Evolutionary conservation across 2,113 vertebrate genomes (phyloP).

Genomic region (Callocephalon fimbriatum): DNA sequence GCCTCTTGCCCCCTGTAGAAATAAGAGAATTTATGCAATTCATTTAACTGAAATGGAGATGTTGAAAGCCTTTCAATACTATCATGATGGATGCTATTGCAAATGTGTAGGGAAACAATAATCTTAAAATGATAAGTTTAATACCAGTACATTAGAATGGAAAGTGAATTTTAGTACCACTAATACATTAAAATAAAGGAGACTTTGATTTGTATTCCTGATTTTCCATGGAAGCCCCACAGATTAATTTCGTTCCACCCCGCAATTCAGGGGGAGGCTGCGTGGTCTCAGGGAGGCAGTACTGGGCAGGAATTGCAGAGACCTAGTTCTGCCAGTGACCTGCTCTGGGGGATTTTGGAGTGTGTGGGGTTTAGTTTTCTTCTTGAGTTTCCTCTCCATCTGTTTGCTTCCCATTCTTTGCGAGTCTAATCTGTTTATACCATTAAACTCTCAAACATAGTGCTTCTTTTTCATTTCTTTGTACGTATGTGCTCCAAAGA

Average conservation of each 20-base stretch:
- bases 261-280: background rate
- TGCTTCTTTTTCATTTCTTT: background rate
- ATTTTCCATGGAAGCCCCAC: background rate
- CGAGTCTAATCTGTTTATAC: background rate
- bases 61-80: conserved; percentile 30
- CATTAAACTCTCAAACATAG: background rate
- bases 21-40: conserved; percentile 29
- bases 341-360: background rate
- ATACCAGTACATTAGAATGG: background rate
- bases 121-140: conserved; percentile 44
- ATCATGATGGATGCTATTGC: conserved; percentile 31
- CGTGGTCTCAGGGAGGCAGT: accelerated
- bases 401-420: background rate
- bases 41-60: conserved; percentile 30
- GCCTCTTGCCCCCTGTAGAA: background rate
- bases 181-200: conserved; percentile 5
- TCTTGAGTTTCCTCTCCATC: background rate
- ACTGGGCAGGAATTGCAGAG: background rate
- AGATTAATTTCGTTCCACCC: background rate
- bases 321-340: background rate
- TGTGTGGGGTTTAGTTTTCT: background rate
- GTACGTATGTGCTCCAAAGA: background rate
- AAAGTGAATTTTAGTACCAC: background rate
- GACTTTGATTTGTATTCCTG: background rate
- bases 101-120: conserved; percentile 34